phyloP scores from a whole-genome alignment of 2,888 invertebrate genomes.

The Pollenia griseotomentosa region DNA sequence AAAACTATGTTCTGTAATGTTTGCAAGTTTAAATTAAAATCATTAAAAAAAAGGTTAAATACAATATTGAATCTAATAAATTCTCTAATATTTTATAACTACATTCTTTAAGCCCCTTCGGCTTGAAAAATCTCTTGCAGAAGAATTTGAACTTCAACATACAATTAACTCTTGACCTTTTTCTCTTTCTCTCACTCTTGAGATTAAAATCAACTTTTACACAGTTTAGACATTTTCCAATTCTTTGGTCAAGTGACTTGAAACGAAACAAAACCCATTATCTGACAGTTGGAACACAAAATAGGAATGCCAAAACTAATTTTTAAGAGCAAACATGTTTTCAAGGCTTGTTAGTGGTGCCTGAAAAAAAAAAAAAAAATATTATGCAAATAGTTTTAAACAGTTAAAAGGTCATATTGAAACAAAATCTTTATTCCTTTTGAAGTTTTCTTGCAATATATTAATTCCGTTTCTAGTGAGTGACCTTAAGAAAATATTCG shows the following conservation, averaged over 20 bases:
- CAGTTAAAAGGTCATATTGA: conserved; percentile 45
- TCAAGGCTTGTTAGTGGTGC: not conserved
- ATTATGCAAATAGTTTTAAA: conserved; percentile 50
- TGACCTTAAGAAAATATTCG: not conserved
- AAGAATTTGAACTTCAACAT: not conserved
- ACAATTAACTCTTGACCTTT: conserved; percentile 2
- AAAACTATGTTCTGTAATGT: no score
- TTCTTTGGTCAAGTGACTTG: conserved; percentile 9
- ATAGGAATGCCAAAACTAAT: conserved; percentile 24
- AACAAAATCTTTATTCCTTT: conserved; percentile 4
- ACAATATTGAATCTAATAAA: no score
- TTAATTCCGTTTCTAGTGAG: not conserved
- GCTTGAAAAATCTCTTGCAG: not conserved
- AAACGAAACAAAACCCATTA: not conserved
- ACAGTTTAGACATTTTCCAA: not conserved
- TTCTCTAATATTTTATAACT: not conserved
- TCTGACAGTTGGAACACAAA: not conserved
- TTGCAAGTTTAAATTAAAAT: no score
- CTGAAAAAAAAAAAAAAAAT: not conserved
- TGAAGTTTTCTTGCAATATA: not conserved
- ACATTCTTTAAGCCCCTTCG: not conserved
- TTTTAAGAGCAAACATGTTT: not conserved
- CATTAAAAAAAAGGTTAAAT: no score
- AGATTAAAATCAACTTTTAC: not conserved
- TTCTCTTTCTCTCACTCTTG: not conserved